Conservation (phyloP, 2,113 vertebrate genomes). For the Calyptommatus sinebrachiatus region DNA sequence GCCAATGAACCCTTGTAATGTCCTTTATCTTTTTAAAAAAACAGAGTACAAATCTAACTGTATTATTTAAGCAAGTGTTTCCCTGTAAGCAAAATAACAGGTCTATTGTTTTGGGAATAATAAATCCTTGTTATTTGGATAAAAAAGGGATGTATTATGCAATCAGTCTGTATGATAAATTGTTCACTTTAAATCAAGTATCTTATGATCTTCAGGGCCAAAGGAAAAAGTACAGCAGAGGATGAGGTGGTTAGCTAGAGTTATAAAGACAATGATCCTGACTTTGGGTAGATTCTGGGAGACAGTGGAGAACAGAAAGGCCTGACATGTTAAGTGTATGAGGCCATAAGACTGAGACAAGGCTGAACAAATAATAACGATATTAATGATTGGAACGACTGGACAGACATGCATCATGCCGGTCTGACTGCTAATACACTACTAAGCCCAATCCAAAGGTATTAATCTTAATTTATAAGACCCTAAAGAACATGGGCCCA, state of each 20-base stretch:
- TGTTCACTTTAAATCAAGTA: neutral
- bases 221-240: too few species aligned
- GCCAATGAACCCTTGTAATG: neutral
- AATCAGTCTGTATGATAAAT: neutral
- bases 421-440: too few species aligned
- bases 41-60: neutral
- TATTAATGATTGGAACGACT: too few species aligned
- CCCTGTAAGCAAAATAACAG: neutral
- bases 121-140: slow-evolving; percentile 12
- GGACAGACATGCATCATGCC: too few species aligned
- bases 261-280: too few species aligned
- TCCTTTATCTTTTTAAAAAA: neutral
- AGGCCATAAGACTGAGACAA: neutral
- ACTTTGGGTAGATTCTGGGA: too few species aligned
- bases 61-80: neutral
- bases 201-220: neutral
- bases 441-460: too few species aligned
- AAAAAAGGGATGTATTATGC: neutral
- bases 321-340: too few species aligned
- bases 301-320: too few species aligned
- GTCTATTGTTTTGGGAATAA: neutral
- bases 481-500: too few species aligned
- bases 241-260: too few species aligned
- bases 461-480: too few species aligned
- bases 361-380: neutral